Conservation (phyloP, 2,113 vertebrate species). For the Nibea albiflora region DNA sequence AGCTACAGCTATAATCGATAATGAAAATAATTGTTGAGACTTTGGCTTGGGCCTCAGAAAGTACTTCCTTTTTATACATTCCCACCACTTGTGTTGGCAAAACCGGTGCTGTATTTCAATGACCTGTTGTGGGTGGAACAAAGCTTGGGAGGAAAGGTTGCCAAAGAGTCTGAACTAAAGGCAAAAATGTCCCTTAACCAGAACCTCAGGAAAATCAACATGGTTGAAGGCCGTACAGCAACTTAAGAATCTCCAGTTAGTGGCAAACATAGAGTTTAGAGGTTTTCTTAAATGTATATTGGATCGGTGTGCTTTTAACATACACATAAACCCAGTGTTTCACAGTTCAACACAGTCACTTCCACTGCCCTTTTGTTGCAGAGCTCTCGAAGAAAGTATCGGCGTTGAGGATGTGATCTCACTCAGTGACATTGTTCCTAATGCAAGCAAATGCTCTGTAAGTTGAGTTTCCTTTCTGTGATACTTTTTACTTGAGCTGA, state of each 20-base stretch:
- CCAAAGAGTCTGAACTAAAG: background rate
- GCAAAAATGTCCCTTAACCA: background rate
- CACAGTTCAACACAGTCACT: background rate
- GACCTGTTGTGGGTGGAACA: background rate
- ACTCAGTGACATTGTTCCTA: constrained; percentile 80
- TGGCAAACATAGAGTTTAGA: background rate
- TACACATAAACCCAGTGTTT: background rate
- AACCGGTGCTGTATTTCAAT: too few relatives aligned
- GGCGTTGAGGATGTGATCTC: constrained; percentile 67
- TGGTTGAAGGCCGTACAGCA: background rate
- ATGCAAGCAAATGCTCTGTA: constrained; percentile 83
- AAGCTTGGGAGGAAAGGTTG: background rate
- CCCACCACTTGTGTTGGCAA: background rate
- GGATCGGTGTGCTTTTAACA: background rate
- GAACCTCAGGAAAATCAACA: background rate
- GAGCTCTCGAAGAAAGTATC: constrained; percentile 61
- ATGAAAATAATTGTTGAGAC: too few relatives aligned
- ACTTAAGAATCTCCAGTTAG: background rate
- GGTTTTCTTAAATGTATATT: background rate
- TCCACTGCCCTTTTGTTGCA: constrained; percentile 45
- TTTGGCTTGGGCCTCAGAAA: background rate
- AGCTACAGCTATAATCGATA: background rate
- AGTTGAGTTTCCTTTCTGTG: constrained; percentile 63
- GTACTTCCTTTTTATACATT: background rate
- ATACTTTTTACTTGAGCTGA: background rate